Base-by-base conservation (phyloP, 2,113 vertebrate species). In the Hyperopisus bebe region DNA sequence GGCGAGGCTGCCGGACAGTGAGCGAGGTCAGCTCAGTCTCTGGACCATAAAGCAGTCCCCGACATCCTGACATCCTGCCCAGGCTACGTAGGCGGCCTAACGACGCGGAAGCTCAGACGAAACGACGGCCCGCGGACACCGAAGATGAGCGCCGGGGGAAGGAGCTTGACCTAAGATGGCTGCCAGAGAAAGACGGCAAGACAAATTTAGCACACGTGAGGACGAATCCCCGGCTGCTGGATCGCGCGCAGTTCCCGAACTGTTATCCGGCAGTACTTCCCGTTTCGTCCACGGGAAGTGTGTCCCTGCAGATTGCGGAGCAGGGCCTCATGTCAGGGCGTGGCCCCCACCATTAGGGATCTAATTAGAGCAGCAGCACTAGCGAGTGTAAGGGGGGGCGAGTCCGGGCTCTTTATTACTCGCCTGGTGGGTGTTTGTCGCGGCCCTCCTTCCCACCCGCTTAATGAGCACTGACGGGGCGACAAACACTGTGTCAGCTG, bases 331-430 rank as follows among this genome's bases (percentile, higher is more conserved):
- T 53, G 89, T 53, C 89, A 53, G 84, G 84, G 55, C 46, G 58
- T 86, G 24, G 39, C 50, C 66, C 82, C 86, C 89, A 88, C 44
- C 89, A 90, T 90, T 90, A 88, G 66, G 86, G 86, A 39, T 90
- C 27, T 88, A 80, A 90, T 90, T 90, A 90, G 86, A 58, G 66
- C 24, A 44, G 48, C 17, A 48, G 50, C 5, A 19, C 62, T 42
- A 48, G 44, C 11, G 11, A 77, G 47, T 7, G 17, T 66, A 50
- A 24, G 83, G 51, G 19, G 58, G 46, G 42, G 3, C 10, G 27
- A 46, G 47, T 31, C 88, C 3, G 13, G 84, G 46, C 48, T 44
- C 84, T 31, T 86, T 46, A 51, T 86, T 51, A 50, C 47, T 48
- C 77, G 31, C 66, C 53, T 21, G 84, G 82, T 70, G 58, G 55